Evolutionary conservation across 2,113 vertebrate genomes (phyloP).

Genomic region (Bos javanicus): DNA sequence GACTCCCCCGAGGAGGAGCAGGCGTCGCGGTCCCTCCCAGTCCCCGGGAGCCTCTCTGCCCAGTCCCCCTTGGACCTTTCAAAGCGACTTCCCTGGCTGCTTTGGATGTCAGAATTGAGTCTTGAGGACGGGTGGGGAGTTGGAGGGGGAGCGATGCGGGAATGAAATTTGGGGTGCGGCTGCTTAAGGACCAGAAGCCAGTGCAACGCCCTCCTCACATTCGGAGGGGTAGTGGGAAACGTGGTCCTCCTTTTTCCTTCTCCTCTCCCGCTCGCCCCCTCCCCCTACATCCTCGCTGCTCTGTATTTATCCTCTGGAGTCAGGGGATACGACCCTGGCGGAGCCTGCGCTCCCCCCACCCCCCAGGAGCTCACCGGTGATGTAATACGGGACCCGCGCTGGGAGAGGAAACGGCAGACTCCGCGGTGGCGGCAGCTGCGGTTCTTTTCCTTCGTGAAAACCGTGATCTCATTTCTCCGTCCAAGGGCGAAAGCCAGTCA

Average conservation of each 20-base stretch:
- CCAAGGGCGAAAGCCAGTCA: slow-evolving; percentile 47
- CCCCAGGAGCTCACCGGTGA: slow-evolving; percentile 64
- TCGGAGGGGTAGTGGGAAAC: neutral
- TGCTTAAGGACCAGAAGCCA: neutral
- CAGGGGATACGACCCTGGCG: neutral
- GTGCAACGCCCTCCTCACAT: neutral
- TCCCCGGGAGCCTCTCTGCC: neutral
- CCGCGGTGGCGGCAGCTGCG: neutral
- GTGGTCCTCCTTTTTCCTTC: neutral
- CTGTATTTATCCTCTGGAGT: neutral
- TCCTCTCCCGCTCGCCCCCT: neutral
- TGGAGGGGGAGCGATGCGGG: neutral
- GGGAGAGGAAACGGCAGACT: slow-evolving; percentile 19
- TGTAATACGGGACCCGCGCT: slow-evolving; percentile 67
- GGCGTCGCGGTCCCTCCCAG: neutral
- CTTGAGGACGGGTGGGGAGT: neutral
- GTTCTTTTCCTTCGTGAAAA: slow-evolving; percentile 34
- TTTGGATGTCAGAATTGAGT: neutral
- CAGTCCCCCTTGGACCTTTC: neutral
- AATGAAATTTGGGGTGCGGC: neutral
- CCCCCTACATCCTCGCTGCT: neutral
- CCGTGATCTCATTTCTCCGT: slow-evolving; percentile 65
- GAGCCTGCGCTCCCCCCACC: neutral
- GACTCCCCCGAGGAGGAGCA: neutral
- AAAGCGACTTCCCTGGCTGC: neutral